These are phyloP conservation scores for Momotus momota DNA, from an alignment of 2,797 vertebrate genomes.

Conservation along the genomic window DNA sequence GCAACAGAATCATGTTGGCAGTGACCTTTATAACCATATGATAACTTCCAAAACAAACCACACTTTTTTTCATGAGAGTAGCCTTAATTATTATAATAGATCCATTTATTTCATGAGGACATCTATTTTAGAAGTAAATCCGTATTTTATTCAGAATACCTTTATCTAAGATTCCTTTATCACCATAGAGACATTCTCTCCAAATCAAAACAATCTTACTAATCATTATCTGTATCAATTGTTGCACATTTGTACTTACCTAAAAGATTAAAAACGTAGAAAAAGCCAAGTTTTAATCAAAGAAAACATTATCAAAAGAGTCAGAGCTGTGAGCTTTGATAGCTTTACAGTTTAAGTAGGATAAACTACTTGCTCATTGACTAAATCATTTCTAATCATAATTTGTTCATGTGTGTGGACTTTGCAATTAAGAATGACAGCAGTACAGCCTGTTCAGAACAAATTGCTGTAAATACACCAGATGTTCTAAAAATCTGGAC, in stretches of 20 bases:
- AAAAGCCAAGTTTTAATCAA: slow-evolving; percentile 56
- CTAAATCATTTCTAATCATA: slow-evolving; percentile 77
- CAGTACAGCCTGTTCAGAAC: slow-evolving; percentile 66
- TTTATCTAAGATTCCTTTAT: not conserved
- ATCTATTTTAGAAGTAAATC: not conserved
- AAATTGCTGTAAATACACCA: slow-evolving; percentile 80
- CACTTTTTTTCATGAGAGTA: not conserved
- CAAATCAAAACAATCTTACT: not conserved
- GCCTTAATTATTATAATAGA: not conserved
- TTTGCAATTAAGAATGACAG: slow-evolving; percentile 61
- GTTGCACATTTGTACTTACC: not conserved
- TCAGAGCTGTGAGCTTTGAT: slow-evolving; percentile 61
- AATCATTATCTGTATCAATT: not conserved
- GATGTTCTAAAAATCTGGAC: slow-evolving; percentile 77
- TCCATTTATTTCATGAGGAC: not conserved
- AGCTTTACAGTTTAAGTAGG: slow-evolving; percentile 62
- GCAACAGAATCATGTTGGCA: not conserved
- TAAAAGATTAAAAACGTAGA: slow-evolving; percentile 16
- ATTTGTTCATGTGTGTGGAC: slow-evolving; percentile 70
- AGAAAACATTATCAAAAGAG: slow-evolving; percentile 46
- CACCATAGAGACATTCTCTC: not conserved
- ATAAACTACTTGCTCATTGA: slow-evolving; percentile 74
- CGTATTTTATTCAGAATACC: not conserved
- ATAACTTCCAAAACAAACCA: not conserved
- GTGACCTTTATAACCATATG: not conserved